A percentile compares a stretch with the other conserved stretches of the same genome.
Conservation (phyloP, 2,888 invertebrate species). For the Morinoia aosen region DNA sequence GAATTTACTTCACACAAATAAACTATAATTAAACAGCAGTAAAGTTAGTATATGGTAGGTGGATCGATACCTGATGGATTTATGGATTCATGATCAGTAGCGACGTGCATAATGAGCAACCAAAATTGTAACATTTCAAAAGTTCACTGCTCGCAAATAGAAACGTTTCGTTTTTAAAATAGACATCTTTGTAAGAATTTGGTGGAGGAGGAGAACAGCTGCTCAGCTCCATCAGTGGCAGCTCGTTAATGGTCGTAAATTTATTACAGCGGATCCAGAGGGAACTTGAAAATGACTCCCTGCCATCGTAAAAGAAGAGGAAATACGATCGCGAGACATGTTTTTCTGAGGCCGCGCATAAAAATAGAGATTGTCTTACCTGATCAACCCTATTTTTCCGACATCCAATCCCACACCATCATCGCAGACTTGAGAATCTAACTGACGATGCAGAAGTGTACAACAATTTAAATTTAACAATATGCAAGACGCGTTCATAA, state of each 20-base stretch:
- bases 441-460: background rate
- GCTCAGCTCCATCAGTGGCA: background rate
- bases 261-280: slow-evolving; percentile 21
- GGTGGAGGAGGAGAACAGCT: background rate
- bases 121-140: background rate
- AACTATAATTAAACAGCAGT: too few species aligned
- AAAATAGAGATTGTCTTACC: background rate
- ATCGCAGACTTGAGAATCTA: background rate
- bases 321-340: slow-evolving; percentile 22
- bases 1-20: too few species aligned
- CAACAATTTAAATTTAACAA: background rate
- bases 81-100: too few species aligned
- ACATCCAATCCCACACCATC: background rate
- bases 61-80: too few species aligned
- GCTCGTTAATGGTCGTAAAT: slow-evolving; percentile 47
- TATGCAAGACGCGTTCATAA: background rate
- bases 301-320: slow-evolving; percentile 1
- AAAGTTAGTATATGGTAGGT: too few species aligned
- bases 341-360: background rate
- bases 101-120: too few species aligned
- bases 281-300: slow-evolving; percentile 41
- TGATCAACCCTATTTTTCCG: background rate
- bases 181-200: background rate
- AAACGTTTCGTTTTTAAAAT: background rate
- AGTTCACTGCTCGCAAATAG: background rate